A percentile compares a stretch with the other conserved stretches of the same genome.
Evolutionary conservation across 1,140 invertebrate species (phyloP).

Genomic region (Drosophila fuyamai): DNA sequence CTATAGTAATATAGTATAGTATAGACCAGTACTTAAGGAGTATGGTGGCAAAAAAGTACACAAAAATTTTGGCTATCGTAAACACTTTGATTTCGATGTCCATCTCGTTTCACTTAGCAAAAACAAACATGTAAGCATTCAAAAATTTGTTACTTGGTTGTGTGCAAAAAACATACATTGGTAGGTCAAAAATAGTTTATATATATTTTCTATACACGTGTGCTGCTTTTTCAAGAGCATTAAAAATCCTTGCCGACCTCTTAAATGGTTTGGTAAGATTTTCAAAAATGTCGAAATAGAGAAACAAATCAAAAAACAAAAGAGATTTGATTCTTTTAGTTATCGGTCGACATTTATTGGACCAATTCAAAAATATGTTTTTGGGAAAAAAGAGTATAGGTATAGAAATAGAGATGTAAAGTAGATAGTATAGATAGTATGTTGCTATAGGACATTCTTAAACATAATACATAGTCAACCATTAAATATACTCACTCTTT

Average conservation of each 20-base stretch:
- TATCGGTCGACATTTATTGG: conserved; percentile 50
- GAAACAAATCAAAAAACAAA: conserved; percentile 76
- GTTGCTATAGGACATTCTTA: conserved; percentile 76
- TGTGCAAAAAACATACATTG: conserved; percentile 70
- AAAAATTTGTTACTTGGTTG: conserved; percentile 61
- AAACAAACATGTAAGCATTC: conserved; percentile 82
- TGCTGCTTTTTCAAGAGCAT: conserved; percentile 35
- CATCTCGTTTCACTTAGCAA: conserved; percentile 53
- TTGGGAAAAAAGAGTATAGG: conserved; percentile 30
- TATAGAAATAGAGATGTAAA: conserved; percentile 39
- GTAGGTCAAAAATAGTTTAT: conserved; percentile 26
- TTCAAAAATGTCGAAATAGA: conserved; percentile 66
- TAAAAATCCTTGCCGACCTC: conserved; percentile 72
- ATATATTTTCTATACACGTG: conserved; percentile 46
- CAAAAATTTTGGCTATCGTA: conserved; percentile 50
- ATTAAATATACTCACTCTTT: conserved; percentile 84
- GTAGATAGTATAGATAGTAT: conserved; percentile 40
- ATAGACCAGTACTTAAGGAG: conserved; percentile 62
- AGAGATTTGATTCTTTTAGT: conserved; percentile 62
- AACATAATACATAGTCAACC: conserved; percentile 75
- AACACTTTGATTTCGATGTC: conserved; percentile 15
- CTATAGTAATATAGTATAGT: conserved; percentile 49
- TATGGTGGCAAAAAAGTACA: conserved; percentile 61
- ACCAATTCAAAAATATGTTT: conserved; percentile 45
- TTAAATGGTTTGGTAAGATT: conserved; percentile 41